phyloP scores from a whole-genome alignment of 2,888 invertebrate species.

The Scaptomyza tumidula region DNA sequence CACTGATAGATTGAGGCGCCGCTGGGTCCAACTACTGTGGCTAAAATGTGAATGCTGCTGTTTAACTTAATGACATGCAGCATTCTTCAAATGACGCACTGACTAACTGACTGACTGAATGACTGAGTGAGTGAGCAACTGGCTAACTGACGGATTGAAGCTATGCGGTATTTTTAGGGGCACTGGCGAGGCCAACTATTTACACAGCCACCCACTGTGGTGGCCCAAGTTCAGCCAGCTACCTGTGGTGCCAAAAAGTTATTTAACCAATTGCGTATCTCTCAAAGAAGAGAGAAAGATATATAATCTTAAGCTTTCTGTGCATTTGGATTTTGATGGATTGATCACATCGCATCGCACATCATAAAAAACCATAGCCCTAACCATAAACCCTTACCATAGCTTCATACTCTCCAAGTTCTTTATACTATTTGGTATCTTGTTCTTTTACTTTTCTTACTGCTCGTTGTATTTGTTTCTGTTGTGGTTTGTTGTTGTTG shows the following conservation, averaged over 20 bases:
- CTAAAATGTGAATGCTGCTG: conserved; percentile 62
- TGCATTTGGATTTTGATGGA: conserved; percentile 72
- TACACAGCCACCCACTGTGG: conserved; percentile 80
- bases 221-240: conserved; percentile 61
- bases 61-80: conserved; percentile 67
- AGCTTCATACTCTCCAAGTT: conserved; percentile 16
- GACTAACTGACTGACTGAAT: conserved; percentile 8
- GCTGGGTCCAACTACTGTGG: conserved; percentile 55
- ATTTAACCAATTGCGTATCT: conserved; percentile 42
- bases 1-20: conserved; percentile 75
- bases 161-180: conserved; percentile 76
- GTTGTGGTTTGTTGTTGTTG: conserved; percentile 25
- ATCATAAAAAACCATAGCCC: conserved; percentile 76
- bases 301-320: conserved; percentile 12
- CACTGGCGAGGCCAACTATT: conserved; percentile 76
- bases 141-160: conserved; percentile 52
- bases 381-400: background rate
- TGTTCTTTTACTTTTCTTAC: conserved; percentile 1
- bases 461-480: conserved; percentile 17
- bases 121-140: conserved; percentile 36
- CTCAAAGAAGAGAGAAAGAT: background rate
- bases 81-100: conserved; percentile 32
- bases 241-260: conserved; percentile 73
- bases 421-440: conserved; percentile 6
- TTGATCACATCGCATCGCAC: conserved; percentile 82